Evolutionary conservation across 2,797 vertebrate species (phyloP), one percentile per base, ranked within the genome.

Genomic region (Poeciliopsis presidionis): DNA sequence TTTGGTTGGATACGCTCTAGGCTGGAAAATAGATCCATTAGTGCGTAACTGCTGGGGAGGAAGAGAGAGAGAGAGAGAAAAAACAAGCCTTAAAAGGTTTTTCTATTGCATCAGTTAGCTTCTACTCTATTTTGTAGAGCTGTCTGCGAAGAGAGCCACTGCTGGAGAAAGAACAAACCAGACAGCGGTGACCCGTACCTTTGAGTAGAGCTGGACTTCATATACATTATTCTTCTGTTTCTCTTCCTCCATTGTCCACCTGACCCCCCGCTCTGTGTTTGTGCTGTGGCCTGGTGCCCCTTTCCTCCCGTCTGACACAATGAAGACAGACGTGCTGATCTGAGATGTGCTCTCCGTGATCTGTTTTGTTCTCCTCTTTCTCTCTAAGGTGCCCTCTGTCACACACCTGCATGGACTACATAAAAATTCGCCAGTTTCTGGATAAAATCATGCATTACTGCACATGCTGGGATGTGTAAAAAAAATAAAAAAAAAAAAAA

Each of bases 11-110:
- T 79, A 89, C 82, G 87, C 89, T 89, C 82, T 91, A 89, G 88
- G 90, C 86, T 87, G 86, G 84, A 90, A 91, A 90, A 92, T 87
- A 90, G 87, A 92, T 83, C 91, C 90, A 92, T 94, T 92, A 93
- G 90, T 63, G 78, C 77, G 74, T 75, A 87, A 88, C 91, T 89
- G 88, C 81, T 82, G 77, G 81, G 33, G 67, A 87, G 75, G 83
- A 76, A 72, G 47, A 18, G 67, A 0, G 7, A 53, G 20, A 51
- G 0, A 22, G 20, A 51, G 16, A 47, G 3, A 47, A 6, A 73
- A 76, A 83, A 84, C 79, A 80, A 79, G 53, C 11, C 75, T 87
- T 93, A 92, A 94, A 93, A 92, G 91, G 88, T 92, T 93, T 93
- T 93, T 87, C 87, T 88, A 90, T 87, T 87, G 86, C 86, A 85